Evolutionary conservation across 2,113 vertebrate genomes (phyloP).

Genomic region (Phalacrocorax carbo): DNA sequence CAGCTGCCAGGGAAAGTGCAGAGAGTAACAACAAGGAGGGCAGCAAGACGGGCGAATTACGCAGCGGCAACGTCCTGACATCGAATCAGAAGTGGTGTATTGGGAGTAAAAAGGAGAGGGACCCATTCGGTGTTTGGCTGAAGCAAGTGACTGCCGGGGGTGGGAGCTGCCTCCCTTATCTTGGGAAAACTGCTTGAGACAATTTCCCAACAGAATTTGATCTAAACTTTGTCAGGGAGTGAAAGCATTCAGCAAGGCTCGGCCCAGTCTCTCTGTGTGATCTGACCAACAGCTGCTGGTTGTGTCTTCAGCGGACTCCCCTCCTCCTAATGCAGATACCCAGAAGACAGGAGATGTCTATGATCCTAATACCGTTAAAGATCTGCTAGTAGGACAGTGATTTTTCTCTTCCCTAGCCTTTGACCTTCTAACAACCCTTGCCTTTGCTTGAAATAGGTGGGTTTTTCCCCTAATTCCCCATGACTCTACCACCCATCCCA

Average conservation of each 20-base stretch:
- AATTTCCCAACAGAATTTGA: not conserved
- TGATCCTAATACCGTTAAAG: not conserved
- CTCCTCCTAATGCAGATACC: fast-evolving
- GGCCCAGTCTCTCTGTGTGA: not conserved
- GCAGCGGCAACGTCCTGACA: fast-evolving
- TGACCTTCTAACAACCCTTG: not conserved
- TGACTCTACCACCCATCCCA: not conserved
- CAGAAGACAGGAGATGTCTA: not conserved
- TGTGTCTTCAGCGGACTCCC: not conserved
- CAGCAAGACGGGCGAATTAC: not conserved
- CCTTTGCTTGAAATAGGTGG: not conserved
- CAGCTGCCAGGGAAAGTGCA: not conserved
- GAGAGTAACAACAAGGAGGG: not conserved
- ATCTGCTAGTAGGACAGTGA: fast-evolving
- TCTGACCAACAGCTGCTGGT: not conserved
- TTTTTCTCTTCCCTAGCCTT: not conserved
- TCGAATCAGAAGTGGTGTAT: not conserved
- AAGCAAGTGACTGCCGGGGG: not conserved
- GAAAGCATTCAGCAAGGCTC: not conserved
- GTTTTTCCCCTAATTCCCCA: not conserved
- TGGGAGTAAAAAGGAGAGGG: not conserved
- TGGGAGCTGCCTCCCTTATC: not conserved
- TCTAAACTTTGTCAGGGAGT: not conserved
- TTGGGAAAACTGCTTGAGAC: not conserved
- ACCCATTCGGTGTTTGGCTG: fast-evolving